Base-by-base conservation (phyloP, 1,140 invertebrate genomes). In the Pachyrhynchus sulphureomaculatus region DNA sequence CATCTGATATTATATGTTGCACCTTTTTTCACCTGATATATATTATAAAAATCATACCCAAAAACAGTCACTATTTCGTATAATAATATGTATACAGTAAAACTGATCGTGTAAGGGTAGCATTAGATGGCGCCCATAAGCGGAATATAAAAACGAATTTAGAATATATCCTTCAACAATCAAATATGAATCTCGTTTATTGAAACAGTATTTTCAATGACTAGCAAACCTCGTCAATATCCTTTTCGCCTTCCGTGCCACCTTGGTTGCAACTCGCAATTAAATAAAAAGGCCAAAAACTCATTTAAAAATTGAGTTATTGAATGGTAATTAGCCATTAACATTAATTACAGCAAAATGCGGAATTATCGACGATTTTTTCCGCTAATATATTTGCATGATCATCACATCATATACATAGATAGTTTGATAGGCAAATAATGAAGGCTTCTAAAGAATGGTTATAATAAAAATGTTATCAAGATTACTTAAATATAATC, bases 361-460 rank as follows among this genome's bases (percentile, higher is more conserved):
- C 45, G 24, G 45, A 26, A 48, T 42, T 48, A 48, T 29, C 29
- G 45, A 48, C 15, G 24, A 29, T 48, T 48, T 48, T 48, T 29
- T 48, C 21, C 20, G n/a, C 29, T 13, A 48, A 29, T 45, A 20
- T 17, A 48, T 48, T 48, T 48, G 45, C 45, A 48, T 48, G 45
- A 26, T 48, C 45, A 48, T 48, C 45, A 32, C 45, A 48, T 48
- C 45, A 32, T 24, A 48, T 48, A 48, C 42, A 20, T 24, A 45
- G 26, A 29, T 29, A 29, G 26, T 29, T 29, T 12, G n/a, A 13
- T 20, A 13, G 42, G 29, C 2, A 32, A 21, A 15, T 48, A 48
- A 29, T 48, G 45, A 48, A 48, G 29, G 45, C 29, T 29, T 13
- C 12, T 48, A 48, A 18, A 48, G 45, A 8, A 29, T 26, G 29